Base-by-base conservation (phyloP, 2,888 invertebrate species). In the Drosophila dives region DNA sequence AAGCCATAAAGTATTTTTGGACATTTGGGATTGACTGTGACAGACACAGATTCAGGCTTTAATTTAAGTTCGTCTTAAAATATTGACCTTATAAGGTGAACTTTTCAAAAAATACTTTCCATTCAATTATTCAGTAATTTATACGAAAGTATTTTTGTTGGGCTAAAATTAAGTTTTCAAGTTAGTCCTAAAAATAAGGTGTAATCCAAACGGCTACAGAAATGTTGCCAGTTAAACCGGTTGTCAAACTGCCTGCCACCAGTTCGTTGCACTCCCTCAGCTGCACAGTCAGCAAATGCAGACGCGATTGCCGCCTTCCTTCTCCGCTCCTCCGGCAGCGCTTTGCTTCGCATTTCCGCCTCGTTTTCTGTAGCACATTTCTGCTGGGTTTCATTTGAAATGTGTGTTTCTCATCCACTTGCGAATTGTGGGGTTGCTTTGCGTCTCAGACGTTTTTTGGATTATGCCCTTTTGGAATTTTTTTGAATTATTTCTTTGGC, bases 381-480 rank as follows among this genome's bases (percentile, higher is more conserved):
- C 71, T 64, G 48, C 76, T 69, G 74, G 40, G 67, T 79, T 80
- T 75, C 79, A 83, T 68, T 76, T 72, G 72, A 64, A 67, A 77
- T 82, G 77, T 78, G 73, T 50, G 77, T 68, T 75, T 77, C 77
- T 69, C 79, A 64, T 79, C 64, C 74, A 75, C 73, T 83, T 81
- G 77, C 67, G 64, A 71, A 81, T 82, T 74, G 68, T 78, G 81
- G 86, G 83, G 86, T 84, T 86, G 82, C 73, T 80, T 67, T 81
- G 66, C 70, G 70, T 68, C 86, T 83, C 75, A 83, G 83, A 86
- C 83, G 63, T 77, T 68, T 72, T 69, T 72, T 77, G 72, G 84
- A 84, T 81, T 84, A 77, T 86, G 85, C 86, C 85, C 85, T 86
- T 85, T 86, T 86, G 85, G 86, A 86, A 85, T 86, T 85, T 86